These are phyloP conservation scores for Hypomecis punctinalis DNA, from an alignment of 2,888 invertebrate species.

Conservation along the genomic window DNA sequence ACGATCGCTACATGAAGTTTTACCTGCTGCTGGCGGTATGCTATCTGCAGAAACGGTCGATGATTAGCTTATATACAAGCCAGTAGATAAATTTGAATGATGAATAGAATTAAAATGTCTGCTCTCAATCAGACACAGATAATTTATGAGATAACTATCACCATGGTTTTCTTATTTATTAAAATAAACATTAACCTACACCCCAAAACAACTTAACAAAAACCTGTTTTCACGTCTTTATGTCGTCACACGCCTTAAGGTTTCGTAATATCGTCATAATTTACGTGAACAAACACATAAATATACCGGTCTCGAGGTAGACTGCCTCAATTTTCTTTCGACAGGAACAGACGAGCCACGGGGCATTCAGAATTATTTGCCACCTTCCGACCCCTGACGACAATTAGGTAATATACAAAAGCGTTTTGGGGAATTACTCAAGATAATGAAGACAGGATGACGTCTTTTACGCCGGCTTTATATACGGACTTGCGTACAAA, in stretches of 20 bases:
- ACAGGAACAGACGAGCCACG: conserved; percentile 45
- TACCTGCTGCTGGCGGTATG: too few species aligned
- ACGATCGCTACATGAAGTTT: too few species aligned
- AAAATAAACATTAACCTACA: too few species aligned
- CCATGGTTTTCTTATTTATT: too few species aligned
- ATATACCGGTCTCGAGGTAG: conserved; percentile 36
- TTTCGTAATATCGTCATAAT: conserved; percentile 30
- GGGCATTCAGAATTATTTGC: conserved; percentile 52
- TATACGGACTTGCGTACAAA: too few species aligned
- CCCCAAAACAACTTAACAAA: neutral
- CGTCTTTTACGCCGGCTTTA: conserved; percentile 1
- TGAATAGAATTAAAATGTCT: too few species aligned
- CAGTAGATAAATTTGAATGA: too few species aligned
- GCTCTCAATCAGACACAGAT: too few species aligned
- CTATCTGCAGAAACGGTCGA: too few species aligned
- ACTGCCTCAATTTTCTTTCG: conserved; percentile 42
- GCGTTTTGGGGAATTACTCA: conserved; percentile 40
- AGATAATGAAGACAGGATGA: conserved; percentile 40
- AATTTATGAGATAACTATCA: too few species aligned
- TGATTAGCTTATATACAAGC: too few species aligned
- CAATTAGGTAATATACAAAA: conserved; percentile 50
- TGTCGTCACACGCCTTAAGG: conserved; percentile 8
- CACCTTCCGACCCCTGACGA: conserved; percentile 47
- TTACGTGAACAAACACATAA: conserved; percentile 36
- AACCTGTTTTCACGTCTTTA: neutral